Percentiles rank a stretch among this genome's conserved stretches.
Evolutionary conservation across 1,140 invertebrate genomes (phyloP).

Genomic region (Colletes gigas): DNA sequence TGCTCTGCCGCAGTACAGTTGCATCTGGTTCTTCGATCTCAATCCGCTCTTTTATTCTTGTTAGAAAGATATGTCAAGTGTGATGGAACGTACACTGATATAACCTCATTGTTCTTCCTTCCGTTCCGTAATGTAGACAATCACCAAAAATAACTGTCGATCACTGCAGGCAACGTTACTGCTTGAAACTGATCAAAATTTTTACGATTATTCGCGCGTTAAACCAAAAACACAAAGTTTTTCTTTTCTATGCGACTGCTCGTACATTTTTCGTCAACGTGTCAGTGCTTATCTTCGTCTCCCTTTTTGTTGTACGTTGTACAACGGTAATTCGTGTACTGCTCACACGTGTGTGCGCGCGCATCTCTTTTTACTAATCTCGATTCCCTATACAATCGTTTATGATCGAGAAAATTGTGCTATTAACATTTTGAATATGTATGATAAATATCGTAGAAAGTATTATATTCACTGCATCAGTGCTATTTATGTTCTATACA

Average conservation of each 20-base stretch:
- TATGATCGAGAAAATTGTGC: no score
- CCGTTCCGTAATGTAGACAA: neutral
- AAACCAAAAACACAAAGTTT: neutral
- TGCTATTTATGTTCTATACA: no score
- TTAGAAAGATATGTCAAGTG: slow-evolving; percentile 18
- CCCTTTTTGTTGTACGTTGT: neutral
- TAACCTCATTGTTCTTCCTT: slow-evolving; percentile 64
- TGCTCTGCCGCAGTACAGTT: neutral
- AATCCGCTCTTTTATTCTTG: neutral
- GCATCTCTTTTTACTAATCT: no score
- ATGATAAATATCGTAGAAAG: no score
- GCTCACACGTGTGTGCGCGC: neutral
- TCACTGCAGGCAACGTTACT: neutral
- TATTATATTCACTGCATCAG: no score
- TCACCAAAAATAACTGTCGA: neutral
- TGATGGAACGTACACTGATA: slow-evolving; percentile 64
- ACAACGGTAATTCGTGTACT: neutral
- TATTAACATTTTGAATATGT: no score
- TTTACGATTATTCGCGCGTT: no score
- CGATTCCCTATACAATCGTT: neutral
- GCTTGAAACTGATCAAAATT: no score
- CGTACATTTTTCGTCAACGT: neutral
- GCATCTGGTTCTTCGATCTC: neutral
- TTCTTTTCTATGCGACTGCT: neutral
- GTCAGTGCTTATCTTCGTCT: neutral